These are phyloP conservation scores for Dryobates pubescens DNA, from an alignment of 2,797 vertebrate genomes.

Conservation along the genomic window DNA sequence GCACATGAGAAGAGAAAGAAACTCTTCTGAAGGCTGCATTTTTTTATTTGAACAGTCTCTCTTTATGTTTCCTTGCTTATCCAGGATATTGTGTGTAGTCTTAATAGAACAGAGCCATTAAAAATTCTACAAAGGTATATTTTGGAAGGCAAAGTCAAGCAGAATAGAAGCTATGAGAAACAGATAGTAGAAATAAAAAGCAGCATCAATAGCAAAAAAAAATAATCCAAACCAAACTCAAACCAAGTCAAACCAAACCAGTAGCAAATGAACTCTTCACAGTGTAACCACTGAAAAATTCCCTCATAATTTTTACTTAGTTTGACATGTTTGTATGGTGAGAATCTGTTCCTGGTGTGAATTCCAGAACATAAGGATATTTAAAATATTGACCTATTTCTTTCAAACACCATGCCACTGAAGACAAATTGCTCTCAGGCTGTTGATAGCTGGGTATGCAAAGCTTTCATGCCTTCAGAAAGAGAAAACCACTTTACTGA, in stretches of 20 bases:
- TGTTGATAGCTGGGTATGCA: background rate
- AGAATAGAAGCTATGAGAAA: background rate
- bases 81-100: background rate
- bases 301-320: background rate
- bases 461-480: background rate
- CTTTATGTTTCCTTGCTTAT: background rate
- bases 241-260: background rate
- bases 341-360: conserved; percentile 5
- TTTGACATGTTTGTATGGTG: background rate
- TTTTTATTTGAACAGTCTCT: background rate
- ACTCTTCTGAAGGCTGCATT: background rate
- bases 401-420: background rate
- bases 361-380: conserved; percentile 11
- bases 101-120: background rate
- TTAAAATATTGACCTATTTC: conserved; percentile 15
- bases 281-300: background rate
- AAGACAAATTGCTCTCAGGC: background rate
- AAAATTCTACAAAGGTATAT: background rate
- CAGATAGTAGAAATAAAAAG: background rate
- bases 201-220: background rate
- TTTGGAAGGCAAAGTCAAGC: background rate
- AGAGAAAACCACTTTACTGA: conserved; percentile 7
- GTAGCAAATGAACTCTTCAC: background rate
- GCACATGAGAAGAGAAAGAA: background rate
- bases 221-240: background rate